phyloP scores from a whole-genome alignment of 2,113 vertebrate genomes.

The Australoheros scitulus region DNA sequence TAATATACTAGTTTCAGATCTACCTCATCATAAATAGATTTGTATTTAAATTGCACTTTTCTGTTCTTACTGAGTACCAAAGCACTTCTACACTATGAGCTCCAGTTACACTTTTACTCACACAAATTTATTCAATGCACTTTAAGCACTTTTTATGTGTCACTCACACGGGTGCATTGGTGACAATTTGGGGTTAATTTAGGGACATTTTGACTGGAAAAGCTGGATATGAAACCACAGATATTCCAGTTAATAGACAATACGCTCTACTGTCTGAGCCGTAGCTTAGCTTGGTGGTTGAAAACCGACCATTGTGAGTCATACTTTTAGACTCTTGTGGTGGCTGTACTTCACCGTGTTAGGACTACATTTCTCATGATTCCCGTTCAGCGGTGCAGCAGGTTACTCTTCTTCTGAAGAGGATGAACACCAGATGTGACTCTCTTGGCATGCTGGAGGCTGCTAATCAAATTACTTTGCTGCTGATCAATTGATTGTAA shows the following conservation, averaged over 20 bases:
- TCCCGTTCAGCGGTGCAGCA: not conserved
- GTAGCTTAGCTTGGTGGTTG: not conserved
- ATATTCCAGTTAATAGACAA: not conserved
- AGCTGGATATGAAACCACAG: not conserved
- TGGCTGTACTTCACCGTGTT: not conserved
- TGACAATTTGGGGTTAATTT: not conserved
- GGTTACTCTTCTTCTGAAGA: not conserved
- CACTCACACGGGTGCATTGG: not conserved
- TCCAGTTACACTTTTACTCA: not conserved
- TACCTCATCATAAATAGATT: not conserved
- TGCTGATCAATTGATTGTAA: not conserved
- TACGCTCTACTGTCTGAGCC: not conserved
- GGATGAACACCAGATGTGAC: constrained; percentile 1
- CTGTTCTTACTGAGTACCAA: not conserved
- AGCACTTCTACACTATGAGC: not conserved
- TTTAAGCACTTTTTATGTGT: not conserved
- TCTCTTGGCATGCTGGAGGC: not conserved
- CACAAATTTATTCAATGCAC: not conserved
- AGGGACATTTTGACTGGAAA: not conserved
- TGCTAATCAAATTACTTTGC: not conserved
- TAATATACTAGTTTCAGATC: not conserved
- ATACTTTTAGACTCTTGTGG: not conserved
- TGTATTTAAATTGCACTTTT: not conserved
- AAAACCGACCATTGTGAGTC: not conserved
- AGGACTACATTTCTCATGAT: not conserved